A percentile compares a stretch with the other conserved stretches of the same genome.
These are phyloP conservation scores for Sphaerophoria taeniata DNA, from an alignment of 2,888 invertebrate genomes.

Conservation along the genomic window DNA sequence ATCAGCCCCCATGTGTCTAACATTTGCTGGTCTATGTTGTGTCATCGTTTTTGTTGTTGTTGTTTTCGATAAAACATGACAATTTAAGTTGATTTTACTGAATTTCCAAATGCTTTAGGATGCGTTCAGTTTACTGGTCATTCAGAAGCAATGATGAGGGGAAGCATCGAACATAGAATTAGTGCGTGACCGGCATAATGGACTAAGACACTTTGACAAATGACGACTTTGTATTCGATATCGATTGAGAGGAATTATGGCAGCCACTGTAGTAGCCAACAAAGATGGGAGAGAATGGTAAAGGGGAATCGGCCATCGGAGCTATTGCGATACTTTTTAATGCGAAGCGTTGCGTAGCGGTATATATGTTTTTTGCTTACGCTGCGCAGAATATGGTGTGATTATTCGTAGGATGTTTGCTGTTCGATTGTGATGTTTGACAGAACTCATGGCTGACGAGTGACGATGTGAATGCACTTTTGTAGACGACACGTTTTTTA, in stretches of 20 bases:
- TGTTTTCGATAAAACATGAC: constrained; percentile 59
- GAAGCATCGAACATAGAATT: constrained; percentile 4
- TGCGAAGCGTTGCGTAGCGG: constrained; percentile 28
- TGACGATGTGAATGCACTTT: constrained; percentile 65
- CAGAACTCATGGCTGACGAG: constrained; percentile 9
- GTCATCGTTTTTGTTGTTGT: no score
- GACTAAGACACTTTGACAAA: constrained; percentile 59
- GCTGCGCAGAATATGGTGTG: background rate
- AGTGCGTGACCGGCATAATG: constrained; percentile 71
- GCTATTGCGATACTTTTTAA: constrained; percentile 15
- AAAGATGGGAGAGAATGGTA: background rate
- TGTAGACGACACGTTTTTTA: constrained; percentile 15
- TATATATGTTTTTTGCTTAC: background rate
- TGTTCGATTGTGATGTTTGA: background rate
- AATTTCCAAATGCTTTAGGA: constrained; percentile 51
- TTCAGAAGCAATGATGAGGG: background rate
- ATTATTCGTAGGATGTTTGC: constrained; percentile 1
- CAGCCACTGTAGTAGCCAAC: constrained; percentile 28
- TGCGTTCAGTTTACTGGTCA: background rate
- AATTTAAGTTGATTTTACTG: constrained; percentile 71
- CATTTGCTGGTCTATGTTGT: constrained; percentile 44
- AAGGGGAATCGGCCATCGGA: background rate
- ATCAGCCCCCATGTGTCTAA: constrained; percentile 12
- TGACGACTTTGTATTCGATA: constrained; percentile 71
- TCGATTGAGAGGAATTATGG: constrained; percentile 70